Percentiles rank a stretch among this genome's conserved stretches.
Conservation (phyloP, 2,797 vertebrate species). For the Tamandua tetradactyla region DNA sequence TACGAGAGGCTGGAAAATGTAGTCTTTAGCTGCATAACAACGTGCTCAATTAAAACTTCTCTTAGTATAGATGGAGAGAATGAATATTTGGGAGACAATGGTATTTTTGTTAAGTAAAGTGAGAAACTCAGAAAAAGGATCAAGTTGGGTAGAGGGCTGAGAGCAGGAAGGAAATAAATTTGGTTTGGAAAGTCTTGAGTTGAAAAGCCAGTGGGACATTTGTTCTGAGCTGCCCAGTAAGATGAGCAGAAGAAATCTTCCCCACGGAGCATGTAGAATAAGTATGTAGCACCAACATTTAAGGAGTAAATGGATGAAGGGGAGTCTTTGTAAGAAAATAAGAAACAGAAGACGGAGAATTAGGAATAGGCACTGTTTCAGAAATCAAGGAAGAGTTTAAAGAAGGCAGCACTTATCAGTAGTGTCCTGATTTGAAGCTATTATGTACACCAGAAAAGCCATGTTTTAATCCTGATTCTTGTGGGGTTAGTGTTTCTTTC, state of each 20-base stretch:
- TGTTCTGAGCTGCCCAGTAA: not conserved
- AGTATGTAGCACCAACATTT: not conserved
- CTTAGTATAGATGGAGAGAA: not conserved
- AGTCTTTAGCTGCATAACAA: not conserved
- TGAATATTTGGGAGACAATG: not conserved
- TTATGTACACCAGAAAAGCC: too few relatives aligned
- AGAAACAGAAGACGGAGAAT: not conserved
- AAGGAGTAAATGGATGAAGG: not conserved
- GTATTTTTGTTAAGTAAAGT: constrained; percentile 18
- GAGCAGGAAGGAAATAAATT: not conserved
- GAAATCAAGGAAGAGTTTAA: constrained; percentile 6
- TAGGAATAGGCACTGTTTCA: not conserved
- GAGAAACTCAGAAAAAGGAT: not conserved
- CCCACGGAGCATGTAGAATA: not conserved
- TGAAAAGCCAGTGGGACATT: not conserved
- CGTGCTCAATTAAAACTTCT: not conserved
- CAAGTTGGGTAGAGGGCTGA: not conserved
- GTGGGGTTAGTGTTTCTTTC: too few relatives aligned
- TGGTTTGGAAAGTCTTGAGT: not conserved
- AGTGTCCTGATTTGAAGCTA: too few relatives aligned
- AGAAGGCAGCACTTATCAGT: not conserved
- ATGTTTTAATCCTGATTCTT: too few relatives aligned
- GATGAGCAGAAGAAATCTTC: not conserved
- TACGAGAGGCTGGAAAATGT: constrained; percentile 1
- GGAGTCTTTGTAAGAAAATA: not conserved